Conservation (phyloP, 2,888 invertebrate species). For the Drosophila ezoana region DNA sequence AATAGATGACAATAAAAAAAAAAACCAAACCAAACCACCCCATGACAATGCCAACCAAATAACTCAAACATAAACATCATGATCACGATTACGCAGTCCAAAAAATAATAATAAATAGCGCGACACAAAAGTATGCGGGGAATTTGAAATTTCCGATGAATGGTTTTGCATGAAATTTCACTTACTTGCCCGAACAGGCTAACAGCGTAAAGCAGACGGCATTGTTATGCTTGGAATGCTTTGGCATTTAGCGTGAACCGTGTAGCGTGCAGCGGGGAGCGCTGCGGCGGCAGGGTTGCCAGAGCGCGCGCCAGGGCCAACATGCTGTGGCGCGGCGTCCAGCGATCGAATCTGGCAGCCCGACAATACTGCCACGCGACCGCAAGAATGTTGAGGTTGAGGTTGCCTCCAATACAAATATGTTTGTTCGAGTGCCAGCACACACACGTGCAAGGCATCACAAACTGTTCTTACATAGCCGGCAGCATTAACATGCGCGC, state of each 20-base stretch:
- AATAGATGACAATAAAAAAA: neutral
- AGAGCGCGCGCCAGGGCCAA: slow-evolving; percentile 42
- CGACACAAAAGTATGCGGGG: slow-evolving; percentile 78
- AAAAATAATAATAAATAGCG: slow-evolving; percentile 29
- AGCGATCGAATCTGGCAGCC: slow-evolving; percentile 60
- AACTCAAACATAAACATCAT: slow-evolving; percentile 25
- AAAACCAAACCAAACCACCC: neutral
- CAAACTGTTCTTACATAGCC: slow-evolving; percentile 13
- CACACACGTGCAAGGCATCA: neutral
- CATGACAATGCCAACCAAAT: slow-evolving; percentile 5
- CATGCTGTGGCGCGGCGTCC: slow-evolving; percentile 44
- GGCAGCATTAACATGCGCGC: slow-evolving; percentile 47
- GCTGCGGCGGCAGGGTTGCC: slow-evolving; percentile 56
- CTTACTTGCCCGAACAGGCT: slow-evolving; percentile 80
- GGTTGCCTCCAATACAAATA: slow-evolving; percentile 24
- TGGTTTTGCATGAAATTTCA: slow-evolving; percentile 83
- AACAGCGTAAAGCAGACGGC: slow-evolving; percentile 73
- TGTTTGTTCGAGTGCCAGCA: slow-evolving; percentile 22
- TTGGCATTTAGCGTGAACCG: slow-evolving; percentile 40
- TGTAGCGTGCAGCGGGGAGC: slow-evolving; percentile 4
- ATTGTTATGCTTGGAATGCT: slow-evolving; percentile 77
- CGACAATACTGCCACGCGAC: slow-evolving; percentile 56
- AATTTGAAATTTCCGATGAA: slow-evolving; percentile 83
- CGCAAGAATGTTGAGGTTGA: slow-evolving; percentile 52
- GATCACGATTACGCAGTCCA: slow-evolving; percentile 39